Evolutionary conservation across 1,140 invertebrate genomes (phyloP).

Genomic region (Uloborus diversus): DNA sequence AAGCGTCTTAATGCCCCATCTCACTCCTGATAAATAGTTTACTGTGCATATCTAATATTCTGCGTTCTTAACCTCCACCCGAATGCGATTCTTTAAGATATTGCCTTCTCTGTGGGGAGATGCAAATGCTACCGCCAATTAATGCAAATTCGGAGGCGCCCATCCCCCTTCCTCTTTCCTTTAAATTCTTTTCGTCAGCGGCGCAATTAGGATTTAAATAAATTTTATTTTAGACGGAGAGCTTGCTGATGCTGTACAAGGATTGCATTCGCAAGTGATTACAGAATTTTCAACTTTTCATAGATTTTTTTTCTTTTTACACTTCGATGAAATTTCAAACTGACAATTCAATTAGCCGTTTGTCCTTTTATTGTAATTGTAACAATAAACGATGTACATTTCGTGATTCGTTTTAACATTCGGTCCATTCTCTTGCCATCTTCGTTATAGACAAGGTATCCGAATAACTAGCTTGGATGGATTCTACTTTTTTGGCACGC

Average conservation of each 20-base stretch:
- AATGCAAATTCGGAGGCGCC: constrained; percentile 29
- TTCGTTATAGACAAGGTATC: no score
- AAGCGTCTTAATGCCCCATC: not conserved
- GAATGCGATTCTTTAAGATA: not conserved
- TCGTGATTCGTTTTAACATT: no score
- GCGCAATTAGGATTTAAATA: not conserved
- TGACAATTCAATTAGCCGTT: no score
- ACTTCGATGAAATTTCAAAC: no score
- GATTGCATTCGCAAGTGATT: not conserved
- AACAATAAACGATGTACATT: no score
- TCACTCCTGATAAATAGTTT: constrained; percentile 15
- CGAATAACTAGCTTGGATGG: no score
- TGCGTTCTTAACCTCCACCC: not conserved
- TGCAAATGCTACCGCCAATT: constrained; percentile 34
- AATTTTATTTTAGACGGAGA: not conserved
- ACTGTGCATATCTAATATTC: constrained; percentile 31
- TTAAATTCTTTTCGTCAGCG: not conserved
- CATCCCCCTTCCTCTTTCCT: not conserved
- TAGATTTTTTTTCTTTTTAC: no score
- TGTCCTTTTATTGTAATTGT: no score
- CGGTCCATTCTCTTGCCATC: no score
- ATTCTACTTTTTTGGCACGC: no score
- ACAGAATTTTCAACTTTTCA: no score
- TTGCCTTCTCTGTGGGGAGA: not conserved
- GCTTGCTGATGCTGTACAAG: not conserved